Base-by-base conservation (phyloP, 2,113 vertebrate genomes). In the Trematomus loennbergii region DNA sequence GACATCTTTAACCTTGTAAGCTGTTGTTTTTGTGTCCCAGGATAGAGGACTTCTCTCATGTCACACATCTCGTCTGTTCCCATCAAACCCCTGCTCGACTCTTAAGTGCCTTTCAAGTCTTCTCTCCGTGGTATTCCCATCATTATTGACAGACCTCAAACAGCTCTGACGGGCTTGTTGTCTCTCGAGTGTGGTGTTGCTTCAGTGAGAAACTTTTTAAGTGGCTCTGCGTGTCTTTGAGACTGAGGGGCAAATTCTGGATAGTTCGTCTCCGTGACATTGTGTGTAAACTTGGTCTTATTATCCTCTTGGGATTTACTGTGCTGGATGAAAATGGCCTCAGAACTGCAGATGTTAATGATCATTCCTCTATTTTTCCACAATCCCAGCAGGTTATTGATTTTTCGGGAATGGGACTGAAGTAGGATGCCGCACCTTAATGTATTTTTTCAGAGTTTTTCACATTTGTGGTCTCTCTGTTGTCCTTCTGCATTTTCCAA, bases 121-220 rank as follows among this genome's bases (percentile, higher is more conserved):
- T 18, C 40, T 85, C 82, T 89, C 70, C n/a, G 9, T 58, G 76
- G 87, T 33, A 58, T 79, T 79, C 57, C 33, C 82, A 46, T 86
- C 81, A 72, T 85, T 85, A 83, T 81, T 88, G 89, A 88, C 88
- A 87, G 83, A 83, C 67, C 66, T 81, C 17, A 81, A 15, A 78
- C 66, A 69, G 36, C 36, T 40, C 36, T 53, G 0, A 36, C 76
- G 46, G 50, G 17, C 49, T 79, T 61, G 64, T 79, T 85, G 66
- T 81, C 29, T 62, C 12, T 5, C 0, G 10, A 75, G 64, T 60
- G 20, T 70, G 29, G 15, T 52, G 70, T 70, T 82, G 66, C 78
- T 80, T 79, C 7, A 62, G 59, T 22, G 40, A 9, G 55, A 58
- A 54, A 68, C 52, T 48, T 76, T 75, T 62, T 40, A 79, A 88